A percentile compares a stretch with the other conserved stretches of the same genome.
These are phyloP conservation scores for Chironomus tentans DNA, from an alignment of 2,888 invertebrate genomes.

Conservation along the genomic window DNA sequence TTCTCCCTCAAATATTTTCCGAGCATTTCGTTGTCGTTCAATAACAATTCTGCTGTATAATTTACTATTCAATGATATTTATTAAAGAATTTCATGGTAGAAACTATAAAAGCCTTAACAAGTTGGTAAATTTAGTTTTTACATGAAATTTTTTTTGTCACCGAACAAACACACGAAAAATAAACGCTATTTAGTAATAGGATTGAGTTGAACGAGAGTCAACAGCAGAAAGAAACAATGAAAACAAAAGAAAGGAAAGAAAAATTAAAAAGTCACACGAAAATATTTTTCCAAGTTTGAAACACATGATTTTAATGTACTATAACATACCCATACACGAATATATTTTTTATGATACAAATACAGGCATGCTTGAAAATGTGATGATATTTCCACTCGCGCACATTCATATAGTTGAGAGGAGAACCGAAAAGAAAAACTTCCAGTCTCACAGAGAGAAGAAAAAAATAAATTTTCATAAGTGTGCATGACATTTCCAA, in stretches of 20 bases:
- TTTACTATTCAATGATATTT: not conserved
- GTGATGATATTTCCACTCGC: not conserved
- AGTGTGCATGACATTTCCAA: conserved; percentile 12
- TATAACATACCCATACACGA: not conserved
- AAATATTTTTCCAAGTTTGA: conserved; percentile 10
- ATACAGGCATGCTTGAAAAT: not conserved
- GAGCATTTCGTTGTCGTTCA: not conserved
- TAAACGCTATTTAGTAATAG: not conserved
- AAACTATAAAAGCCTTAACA: no score
- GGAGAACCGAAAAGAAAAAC: not conserved
- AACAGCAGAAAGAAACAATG: not conserved
- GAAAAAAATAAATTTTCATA: not conserved
- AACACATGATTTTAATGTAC: conserved; percentile 16
- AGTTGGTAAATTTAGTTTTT: no score
- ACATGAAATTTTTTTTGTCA: no score
- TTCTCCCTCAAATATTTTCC: not conserved
- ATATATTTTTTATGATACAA: not conserved
- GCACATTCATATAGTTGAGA: not conserved
- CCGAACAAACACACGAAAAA: no score
- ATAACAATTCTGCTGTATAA: not conserved
- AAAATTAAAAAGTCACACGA: not conserved
- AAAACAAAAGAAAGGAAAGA: not conserved
- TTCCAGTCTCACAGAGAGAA: not conserved
- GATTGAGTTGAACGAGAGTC: not conserved
- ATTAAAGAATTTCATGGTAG: not conserved